Base-by-base conservation (phyloP, 2,797 vertebrate genomes). In the Myiotriccus ornatus region DNA sequence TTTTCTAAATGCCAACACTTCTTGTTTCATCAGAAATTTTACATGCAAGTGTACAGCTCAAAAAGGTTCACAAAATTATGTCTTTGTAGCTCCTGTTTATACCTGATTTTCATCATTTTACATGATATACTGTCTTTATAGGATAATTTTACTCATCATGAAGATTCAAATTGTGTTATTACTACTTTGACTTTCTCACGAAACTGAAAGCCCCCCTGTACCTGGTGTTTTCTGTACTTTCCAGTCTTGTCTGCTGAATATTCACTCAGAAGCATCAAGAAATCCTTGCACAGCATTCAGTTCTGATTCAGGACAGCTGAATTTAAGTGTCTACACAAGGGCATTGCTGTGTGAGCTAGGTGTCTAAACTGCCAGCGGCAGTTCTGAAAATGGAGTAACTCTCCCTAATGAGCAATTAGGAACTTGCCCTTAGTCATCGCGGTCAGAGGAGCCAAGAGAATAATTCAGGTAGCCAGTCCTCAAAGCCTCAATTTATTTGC, bases 1-100 rank as follows among this genome's bases (percentile, higher is more conserved):
- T 94, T 93, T 95, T 78, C 62, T 77, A 92, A 89, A 92, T 94
- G 84, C 34, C 73, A 86, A 13, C 44, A 35, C 35, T 56, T 80
- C 25, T 41, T 6, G 5, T 88, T 81, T 87, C 27, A 43, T 78
- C 39, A 39, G 50, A 78, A 89, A 70, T 68, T 84, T 75, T 68
- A 60, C 84, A 44, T 50, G 41, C 47, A 92, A 92, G 76, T 46
- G 27, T 22, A 23, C 53, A 67, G 49, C 70, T 81, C 53, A 52
- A 47, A 86, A 86, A 63, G 15, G 43, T 71, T 80, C 49, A 59
- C 24, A 75, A 50, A 80, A 62, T 71, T 46, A 49, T 44, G 20
- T 55, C 21, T 78, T 83, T 83, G 12, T 65, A 71, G 46, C 53
- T 83, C 35, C 14, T 63, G 6, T 67, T 75, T 49, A 25, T 63